Conservation (phyloP, 2,888 invertebrate species). For the Ariolimax columbianus region DNA sequence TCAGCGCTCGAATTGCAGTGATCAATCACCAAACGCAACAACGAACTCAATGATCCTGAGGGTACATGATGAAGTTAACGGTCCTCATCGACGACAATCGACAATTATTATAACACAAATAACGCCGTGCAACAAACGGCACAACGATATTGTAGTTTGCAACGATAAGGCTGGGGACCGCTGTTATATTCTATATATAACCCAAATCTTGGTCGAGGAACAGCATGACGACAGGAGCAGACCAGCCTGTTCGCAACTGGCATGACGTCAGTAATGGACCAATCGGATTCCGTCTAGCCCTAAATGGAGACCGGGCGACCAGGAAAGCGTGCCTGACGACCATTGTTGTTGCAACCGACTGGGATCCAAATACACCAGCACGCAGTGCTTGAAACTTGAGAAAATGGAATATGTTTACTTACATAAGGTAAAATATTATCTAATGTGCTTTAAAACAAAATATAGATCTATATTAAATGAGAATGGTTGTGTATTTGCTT, state of each 20-base stretch:
- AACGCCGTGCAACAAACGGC: no score
- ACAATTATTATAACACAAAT: no score
- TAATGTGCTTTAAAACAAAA: background rate
- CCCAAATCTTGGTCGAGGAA: background rate
- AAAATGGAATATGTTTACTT: background rate
- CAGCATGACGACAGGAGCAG: background rate
- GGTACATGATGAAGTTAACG: no score
- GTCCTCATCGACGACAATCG: no score
- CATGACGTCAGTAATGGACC: constrained; percentile 14
- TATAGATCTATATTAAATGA: background rate
- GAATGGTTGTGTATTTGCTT: background rate
- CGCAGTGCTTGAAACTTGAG: background rate
- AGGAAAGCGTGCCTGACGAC: constrained; percentile 33
- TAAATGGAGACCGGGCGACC: constrained; percentile 11
- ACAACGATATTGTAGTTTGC: no score
- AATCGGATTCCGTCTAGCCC: background rate
- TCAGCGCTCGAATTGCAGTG: no score
- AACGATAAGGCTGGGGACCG: background rate
- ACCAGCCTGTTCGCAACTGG: background rate
- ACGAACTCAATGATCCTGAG: no score
- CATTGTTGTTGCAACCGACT: constrained; percentile 15
- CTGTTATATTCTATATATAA: background rate
- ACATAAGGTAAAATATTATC: background rate
- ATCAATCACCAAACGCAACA: no score
- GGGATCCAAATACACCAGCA: background rate